Evolutionary conservation across 2,888 invertebrate species (phyloP), one percentile per base, ranked within the genome.

Genomic region (Schizaphis graminum): DNA sequence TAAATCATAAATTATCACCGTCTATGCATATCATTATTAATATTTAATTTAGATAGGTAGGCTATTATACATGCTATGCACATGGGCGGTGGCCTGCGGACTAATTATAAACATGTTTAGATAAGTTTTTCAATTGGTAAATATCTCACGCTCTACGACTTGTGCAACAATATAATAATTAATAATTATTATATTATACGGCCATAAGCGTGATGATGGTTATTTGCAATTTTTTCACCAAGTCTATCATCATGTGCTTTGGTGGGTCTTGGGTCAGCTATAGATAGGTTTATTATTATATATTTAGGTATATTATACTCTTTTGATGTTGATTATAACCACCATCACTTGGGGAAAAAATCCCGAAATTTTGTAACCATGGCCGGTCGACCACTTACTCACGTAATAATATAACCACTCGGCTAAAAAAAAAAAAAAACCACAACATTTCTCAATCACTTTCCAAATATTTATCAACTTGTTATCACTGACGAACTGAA

Each of bases 81-180:
- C 21, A 35, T 77, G 77, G 77, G 77, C 77, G 77, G 77, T 77
- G 77, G 21, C 77, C 77, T 77, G 35, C 77, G 77, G 77, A 77
- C 77, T 77, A 77, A 77, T 77, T 77, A 77, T 77, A 77, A 77
- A 77, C 77, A 77, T 77, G 77, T 77, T 77, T 77, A 77, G 35
- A 77, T 77, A 41, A 77, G 35, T 77, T 77, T 77, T 35, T 77
- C 35, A 77, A 41, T 77, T 21, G 21, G 35, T 77, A 77, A 77
- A 77, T 77, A 77, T 35, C 21, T 77, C 77, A 77, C 77, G 77
- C 77, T 77, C 35, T 35, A 77, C 21, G 35, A 77, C 77, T 77
- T 77, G 35, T 35, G 77, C 35, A 77, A 77, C 77, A 77, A 77
- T 77, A 35, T 77, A 77, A 67, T n/a, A 35, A 35, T 35, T 77